Percentiles rank a stretch among this genome's conserved stretches.
Evolutionary conservation across 2,113 vertebrate genomes (phyloP).

Genomic region (Zeus faber): DNA sequence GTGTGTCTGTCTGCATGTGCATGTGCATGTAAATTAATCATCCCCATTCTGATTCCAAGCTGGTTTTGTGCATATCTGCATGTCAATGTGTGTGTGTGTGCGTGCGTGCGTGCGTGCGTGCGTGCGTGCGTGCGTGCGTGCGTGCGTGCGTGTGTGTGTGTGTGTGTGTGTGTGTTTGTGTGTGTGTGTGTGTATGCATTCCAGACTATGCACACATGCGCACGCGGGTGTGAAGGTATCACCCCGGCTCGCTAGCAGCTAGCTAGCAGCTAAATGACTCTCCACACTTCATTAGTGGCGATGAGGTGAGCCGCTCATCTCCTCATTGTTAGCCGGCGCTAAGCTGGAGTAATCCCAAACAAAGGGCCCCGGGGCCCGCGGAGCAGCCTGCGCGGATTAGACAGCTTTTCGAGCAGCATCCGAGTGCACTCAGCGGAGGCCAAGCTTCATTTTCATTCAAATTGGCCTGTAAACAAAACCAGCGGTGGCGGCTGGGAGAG

Average conservation of each 20-base stretch:
- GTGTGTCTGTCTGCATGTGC: not conserved
- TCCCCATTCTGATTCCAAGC: not conserved
- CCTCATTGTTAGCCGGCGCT: constrained; percentile 94
- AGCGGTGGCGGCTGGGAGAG: constrained; percentile 83
- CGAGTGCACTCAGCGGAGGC: constrained; percentile 86
- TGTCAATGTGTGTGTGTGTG: not conserved
- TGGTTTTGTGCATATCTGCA: not conserved
- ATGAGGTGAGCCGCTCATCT: constrained; percentile 97
- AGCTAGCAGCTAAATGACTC: constrained; percentile 96
- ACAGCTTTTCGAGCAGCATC: constrained; percentile 62
- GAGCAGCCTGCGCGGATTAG: constrained; percentile 76
- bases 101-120: not conserved
- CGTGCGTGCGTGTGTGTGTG: constrained; percentile 1
- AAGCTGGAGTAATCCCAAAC: constrained; percentile 99
- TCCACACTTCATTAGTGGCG: constrained; percentile 98
- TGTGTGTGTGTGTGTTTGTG: not conserved
- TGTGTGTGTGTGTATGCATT: constrained; percentile 1
- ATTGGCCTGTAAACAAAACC: constrained; percentile 99
- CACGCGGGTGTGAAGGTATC: constrained; percentile 43
- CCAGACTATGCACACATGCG: not conserved
- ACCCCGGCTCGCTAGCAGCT: constrained; percentile 68
- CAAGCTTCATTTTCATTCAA: constrained; percentile 99
- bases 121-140: not conserved
- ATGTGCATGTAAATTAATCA: not conserved
- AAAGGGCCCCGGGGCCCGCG: constrained; percentile 95